phyloP scores from a whole-genome alignment of 2,113 vertebrate genomes.

The Accipiter cooperii region DNA sequence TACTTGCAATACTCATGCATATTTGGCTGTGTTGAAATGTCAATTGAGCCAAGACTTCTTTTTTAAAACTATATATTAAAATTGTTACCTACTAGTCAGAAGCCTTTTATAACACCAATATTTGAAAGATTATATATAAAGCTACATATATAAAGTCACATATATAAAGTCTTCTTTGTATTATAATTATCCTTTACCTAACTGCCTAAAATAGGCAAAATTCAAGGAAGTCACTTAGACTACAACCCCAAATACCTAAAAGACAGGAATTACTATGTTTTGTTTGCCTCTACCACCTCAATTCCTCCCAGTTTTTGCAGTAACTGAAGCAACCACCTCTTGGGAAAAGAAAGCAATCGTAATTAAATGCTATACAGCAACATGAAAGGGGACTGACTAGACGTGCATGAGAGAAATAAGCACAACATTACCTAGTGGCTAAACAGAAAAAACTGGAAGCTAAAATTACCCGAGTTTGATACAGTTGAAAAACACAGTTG shows the following conservation, averaged over 20 bases:
- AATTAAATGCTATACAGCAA: conserved; percentile 2
- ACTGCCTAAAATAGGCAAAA: not conserved
- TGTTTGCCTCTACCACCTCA: not conserved
- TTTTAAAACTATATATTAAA: not conserved
- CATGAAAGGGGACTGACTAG: not conserved
- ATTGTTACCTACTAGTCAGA: not conserved
- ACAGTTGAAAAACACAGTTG: not conserved
- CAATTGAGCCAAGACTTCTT: not conserved
- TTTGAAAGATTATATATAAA: not conserved
- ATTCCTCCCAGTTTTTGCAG: not conserved
- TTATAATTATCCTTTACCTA: not conserved
- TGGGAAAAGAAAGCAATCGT: conserved; percentile 24
- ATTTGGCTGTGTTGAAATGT: not conserved
- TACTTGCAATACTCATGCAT: not conserved
- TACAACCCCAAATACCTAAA: not conserved
- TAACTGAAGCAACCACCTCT: not conserved
- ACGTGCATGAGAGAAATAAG: not conserved
- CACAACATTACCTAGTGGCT: not conserved
- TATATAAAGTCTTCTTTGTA: not conserved
- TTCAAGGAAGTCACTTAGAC: not conserved
- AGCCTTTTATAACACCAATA: not conserved
- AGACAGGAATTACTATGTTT: not conserved
- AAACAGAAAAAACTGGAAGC: not conserved
- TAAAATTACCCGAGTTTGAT: not conserved
- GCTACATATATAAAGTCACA: not conserved